Conservation (phyloP, 2,888 invertebrate genomes). For the Zootermopsis nevadensis region DNA sequence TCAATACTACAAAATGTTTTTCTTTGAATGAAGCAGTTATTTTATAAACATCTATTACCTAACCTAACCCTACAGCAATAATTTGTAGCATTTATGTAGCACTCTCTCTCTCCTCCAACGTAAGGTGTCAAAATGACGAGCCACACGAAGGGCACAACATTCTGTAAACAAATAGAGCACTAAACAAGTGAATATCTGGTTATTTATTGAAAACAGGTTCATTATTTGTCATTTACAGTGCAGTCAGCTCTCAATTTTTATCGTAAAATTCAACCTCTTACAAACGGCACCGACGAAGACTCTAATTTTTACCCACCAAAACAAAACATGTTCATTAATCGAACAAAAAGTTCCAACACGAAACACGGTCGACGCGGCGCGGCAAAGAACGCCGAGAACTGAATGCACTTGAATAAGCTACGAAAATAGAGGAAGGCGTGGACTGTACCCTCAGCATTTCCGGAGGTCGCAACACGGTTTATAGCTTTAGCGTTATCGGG, state of each 20-base stretch:
- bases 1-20: not conserved
- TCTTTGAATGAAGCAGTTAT: too few relatives aligned
- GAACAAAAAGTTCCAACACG: too few relatives aligned
- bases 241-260: conserved; percentile 32
- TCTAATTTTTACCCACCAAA: not conserved
- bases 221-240: conserved; percentile 4
- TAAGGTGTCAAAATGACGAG: too few relatives aligned
- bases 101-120: too few relatives aligned
- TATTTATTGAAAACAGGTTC: conserved; percentile 13
- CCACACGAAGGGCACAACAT: too few relatives aligned
- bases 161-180: not conserved
- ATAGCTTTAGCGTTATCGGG: conserved; percentile 46
- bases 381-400: conserved; percentile 39
- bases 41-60: too few relatives aligned
- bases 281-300: not conserved
- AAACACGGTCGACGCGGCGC: too few relatives aligned
- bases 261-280: not conserved
- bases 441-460: conserved; percentile 53
- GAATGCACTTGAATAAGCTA: conserved; percentile 49
- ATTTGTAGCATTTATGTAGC: too few relatives aligned
- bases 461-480: conserved; percentile 39
- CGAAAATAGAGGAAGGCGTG: conserved; percentile 55
- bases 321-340: not conserved
- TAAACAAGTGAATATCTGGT: not conserved
- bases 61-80: too few relatives aligned